Evolutionary conservation across 2,888 invertebrate genomes (phyloP), one percentile per base, ranked within the genome.

Genomic region (Drosophila parthenogenetica): DNA sequence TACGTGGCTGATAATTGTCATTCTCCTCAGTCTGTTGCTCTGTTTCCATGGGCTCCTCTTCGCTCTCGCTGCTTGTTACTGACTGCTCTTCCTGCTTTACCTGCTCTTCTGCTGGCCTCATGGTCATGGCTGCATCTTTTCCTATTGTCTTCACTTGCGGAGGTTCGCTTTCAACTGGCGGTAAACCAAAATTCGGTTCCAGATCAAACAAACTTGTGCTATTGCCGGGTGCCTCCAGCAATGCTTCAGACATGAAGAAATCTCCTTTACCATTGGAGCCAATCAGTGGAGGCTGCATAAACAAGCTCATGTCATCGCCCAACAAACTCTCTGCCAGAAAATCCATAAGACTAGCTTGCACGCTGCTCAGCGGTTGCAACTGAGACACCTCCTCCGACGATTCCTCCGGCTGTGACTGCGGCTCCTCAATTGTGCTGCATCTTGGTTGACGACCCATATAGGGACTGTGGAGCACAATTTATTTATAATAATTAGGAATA

Each of bases 291-390:
- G 91, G 89, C 1, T 89, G 75, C 61, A 85, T 84, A 42, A 91
- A 90, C 70, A 91, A 81, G 59, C 77, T 78, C 16, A 91, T 68
- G 57, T 91, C 91, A 59, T 91, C 90, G 25, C 87, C 86, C 0
- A 87, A 83, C 14, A 92, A 72, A 65, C 86, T 92, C 65, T 92
- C 91, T 2, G 91, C 91, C 2, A 92, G 61, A 63, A 92, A 92
- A 63, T 92, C 92, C 90, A 91, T 91, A 10, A 92, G 74, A 66
- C 90, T 91, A 0, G 91, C 91, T 53, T 92, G 92, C 0, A 92
- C 90, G 8, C 90, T 89, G 62, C 85, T 92, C 0, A 92, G 60
- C 2, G 86, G 77, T 53, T 64, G 76, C 13, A 76, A 43, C 1
- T 54, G 66, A 8, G 57, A 19, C 10, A 13, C 11, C 1, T 54